These are phyloP conservation scores for Zygothrica quintamaculata DNA, from an alignment of 2,888 invertebrate species.

Conservation along the genomic window DNA sequence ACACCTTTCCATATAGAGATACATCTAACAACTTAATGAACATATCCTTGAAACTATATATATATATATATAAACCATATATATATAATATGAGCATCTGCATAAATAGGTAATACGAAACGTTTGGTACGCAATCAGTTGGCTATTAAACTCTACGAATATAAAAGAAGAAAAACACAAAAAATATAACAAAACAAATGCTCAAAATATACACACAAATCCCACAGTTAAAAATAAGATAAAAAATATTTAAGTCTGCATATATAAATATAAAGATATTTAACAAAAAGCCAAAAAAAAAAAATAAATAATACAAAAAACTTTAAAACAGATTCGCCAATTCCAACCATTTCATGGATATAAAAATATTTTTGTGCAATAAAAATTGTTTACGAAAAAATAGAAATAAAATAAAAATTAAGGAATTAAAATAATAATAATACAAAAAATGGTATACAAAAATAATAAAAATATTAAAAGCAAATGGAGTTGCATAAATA, in stretches of 20 bases:
- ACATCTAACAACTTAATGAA: conserved; percentile 34
- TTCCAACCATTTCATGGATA: conserved; percentile 58
- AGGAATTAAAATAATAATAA: conserved; percentile 13
- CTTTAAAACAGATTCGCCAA: conserved; percentile 36
- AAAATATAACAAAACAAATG: conserved; percentile 68
- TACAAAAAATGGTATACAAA: conserved; percentile 17
- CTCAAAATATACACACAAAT: conserved; percentile 34
- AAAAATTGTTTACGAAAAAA: too few species aligned
- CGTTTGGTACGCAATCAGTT: conserved; percentile 62
- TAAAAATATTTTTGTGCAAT: too few species aligned
- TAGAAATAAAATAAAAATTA: conserved; percentile 15
- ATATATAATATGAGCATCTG: too few species aligned
- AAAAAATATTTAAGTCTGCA: conserved; percentile 67
- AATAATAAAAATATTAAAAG: conserved; percentile 22
- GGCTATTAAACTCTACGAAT: conserved; percentile 61
- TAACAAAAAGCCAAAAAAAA: conserved; percentile 48
- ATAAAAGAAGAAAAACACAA: too few species aligned
- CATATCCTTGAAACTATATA: conserved; percentile 38
- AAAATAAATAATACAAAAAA: conserved; percentile 40
- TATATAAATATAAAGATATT: conserved; percentile 68
- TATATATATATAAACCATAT: conserved; percentile 42
- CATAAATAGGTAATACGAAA: conserved; percentile 51
- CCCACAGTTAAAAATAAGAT: conserved; percentile 44
- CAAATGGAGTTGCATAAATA: conserved; percentile 50
- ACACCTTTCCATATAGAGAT: too few species aligned